Evolutionary conservation across 1,140 invertebrate species (phyloP).

Genomic region (Drosophila suzukii): DNA sequence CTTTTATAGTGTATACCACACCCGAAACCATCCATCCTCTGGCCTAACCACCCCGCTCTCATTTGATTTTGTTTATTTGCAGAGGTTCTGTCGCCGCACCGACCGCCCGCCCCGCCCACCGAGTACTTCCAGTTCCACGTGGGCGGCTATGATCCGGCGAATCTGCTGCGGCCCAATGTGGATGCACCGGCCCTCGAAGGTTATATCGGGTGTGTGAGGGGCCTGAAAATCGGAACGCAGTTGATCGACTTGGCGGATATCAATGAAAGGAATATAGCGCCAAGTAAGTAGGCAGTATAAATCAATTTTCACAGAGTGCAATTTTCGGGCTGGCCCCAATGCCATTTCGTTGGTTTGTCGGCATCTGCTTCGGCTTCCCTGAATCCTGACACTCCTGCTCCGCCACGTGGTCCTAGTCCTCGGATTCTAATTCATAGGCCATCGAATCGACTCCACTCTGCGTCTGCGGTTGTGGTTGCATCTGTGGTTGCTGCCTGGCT

Average conservation of each 20-base stretch:
- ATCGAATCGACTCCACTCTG: conserved; percentile 14
- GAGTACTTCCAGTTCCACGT: conserved; percentile 95
- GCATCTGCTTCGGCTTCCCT: neutral
- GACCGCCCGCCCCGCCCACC: conserved; percentile 92
- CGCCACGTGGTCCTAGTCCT: neutral
- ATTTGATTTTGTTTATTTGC: conserved; percentile 82
- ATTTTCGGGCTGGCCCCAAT: conserved; percentile 62
- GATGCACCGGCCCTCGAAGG: conserved; percentile 87
- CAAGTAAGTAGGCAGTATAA: conserved; percentile 86
- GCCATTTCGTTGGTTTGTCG: conserved; percentile 42
- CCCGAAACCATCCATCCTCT: conserved; percentile 1
- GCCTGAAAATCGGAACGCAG: conserved; percentile 93
- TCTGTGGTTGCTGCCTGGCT: conserved; percentile 33
- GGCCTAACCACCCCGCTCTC: conserved; percentile 24
- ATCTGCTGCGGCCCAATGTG: conserved; percentile 87
- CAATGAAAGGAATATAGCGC: conserved; percentile 89
- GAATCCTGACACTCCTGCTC: neutral
- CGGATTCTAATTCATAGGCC: conserved; percentile 33
- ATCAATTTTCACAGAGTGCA: conserved; percentile 77
- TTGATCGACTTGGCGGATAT: conserved; percentile 91
- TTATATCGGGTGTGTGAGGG: conserved; percentile 95
- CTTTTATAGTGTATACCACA: neutral
- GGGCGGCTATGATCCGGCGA: conserved; percentile 92
- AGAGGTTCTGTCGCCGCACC: conserved; percentile 93
- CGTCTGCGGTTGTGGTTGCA: conserved; percentile 41